phyloP scores from a whole-genome alignment of 1,140 invertebrate genomes.

The Conus betulinus region DNA sequence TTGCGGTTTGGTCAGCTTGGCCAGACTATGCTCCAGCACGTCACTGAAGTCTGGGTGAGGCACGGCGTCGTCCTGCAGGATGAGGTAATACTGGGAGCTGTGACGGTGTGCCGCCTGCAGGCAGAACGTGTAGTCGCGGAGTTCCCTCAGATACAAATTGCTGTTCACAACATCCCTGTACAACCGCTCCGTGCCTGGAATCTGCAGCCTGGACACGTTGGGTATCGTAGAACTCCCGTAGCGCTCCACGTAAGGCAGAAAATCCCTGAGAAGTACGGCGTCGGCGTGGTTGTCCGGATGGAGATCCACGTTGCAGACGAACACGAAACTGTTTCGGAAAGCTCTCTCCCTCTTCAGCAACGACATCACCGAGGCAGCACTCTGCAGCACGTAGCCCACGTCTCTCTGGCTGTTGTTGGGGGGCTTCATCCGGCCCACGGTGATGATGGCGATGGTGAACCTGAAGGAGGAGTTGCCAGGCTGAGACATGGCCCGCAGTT shows the following conservation, averaged over 20 bases:
- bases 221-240: conserved; percentile 29
- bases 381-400: conserved; percentile 45
- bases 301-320: conserved; percentile 54
- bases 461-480: neutral
- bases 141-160: conserved; percentile 36
- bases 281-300: conserved; percentile 41
- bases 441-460: conserved; percentile 24
- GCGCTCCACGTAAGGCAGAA: conserved; percentile 47
- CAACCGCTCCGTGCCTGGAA: conserved; percentile 6
- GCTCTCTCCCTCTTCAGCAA: conserved; percentile 27
- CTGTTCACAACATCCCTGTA: neutral
- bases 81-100: conserved; percentile 42
- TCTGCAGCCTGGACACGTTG: neutral
- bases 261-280: conserved; percentile 39
- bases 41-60: conserved; percentile 39
- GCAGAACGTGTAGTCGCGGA: conserved; percentile 52
- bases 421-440: neutral
- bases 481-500: neutral
- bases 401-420: neutral
- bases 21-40: conserved; percentile 42
- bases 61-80: conserved; percentile 58
- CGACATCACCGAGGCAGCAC: conserved; percentile 38
- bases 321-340: conserved; percentile 38
- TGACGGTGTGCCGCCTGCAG: conserved; percentile 40
- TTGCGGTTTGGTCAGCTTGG: conserved; percentile 1